Base-by-base conservation (phyloP, 2,113 vertebrate genomes). In the Serilophus lunatus region DNA sequence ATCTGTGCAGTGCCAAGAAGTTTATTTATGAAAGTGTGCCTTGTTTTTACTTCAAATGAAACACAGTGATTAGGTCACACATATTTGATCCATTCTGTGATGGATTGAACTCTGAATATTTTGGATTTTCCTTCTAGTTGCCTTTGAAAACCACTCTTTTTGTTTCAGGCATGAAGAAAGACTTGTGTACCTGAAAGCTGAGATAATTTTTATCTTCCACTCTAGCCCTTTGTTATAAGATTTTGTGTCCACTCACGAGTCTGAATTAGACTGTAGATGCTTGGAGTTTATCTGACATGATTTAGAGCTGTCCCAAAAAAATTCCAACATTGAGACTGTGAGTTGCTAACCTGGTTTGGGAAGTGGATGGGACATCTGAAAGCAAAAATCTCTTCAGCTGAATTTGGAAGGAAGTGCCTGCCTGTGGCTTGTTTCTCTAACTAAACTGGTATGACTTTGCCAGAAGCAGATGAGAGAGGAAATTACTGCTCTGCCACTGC, bases 1-100 rank as follows among this genome's bases (percentile, higher is more conserved):
- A n/a, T 89, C n/a, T 0, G 0, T n/a, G n/a, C 13, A 22, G 9
- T 54, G 40, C 78, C 69, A 64, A 64, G 57, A 50, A 47, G 5
- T 36, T 95, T 76, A 50, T 69, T 72, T 1, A 1, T 42, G 33
- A 71, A 29, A 35, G 16, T 72, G 33, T 24, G 51, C 31, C 31
- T 84, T 69, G 53, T 49, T 75, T n/a, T 75, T 74, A 31, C 33
- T 91, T 72, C 4, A 56, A 60, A 56, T 57, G 64, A 87, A 86
- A 50, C 45, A 42, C 35, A 56, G 11, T 18, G 26, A 14, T 90
- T 53, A 53, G 28, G 31, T 66, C 25, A 85, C 7, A 2, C 1
- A 3, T 33, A 33, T 44, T 90, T 82, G 18, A 15, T 40, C 56
- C 31, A 33, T 70, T 68, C 51, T 70, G 20, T 78, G 74, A 9